Evolutionary conservation across 1,140 invertebrate genomes (phyloP), one percentile per base, ranked within the genome.

Genomic region (Drosophila baimaii): DNA sequence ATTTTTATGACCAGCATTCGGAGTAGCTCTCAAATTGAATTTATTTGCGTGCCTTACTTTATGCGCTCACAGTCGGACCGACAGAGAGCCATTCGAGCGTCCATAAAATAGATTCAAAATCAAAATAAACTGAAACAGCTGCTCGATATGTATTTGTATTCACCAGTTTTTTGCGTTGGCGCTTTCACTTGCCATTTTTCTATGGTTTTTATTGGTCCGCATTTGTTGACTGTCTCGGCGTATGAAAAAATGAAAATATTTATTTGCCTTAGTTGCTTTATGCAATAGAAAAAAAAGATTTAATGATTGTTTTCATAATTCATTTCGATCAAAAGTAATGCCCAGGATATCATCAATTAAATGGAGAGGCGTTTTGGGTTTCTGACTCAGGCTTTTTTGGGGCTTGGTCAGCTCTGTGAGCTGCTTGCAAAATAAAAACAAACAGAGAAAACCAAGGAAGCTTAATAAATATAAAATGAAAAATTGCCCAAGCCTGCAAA

Each of bases 101-200:
- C 54, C 62, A 68, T 68, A 77, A 82, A 82, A 82, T 49, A 66
- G 59, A 74, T 61, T 74, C 56, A 58, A 74, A 78, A 81, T 63
- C 71, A 35, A 77, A 77, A 79, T 64, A 72, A 80, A 49, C 10
- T 43, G 21, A 46, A 77, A 68, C 68, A 73, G 79, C 62, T 83
- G 59, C 59, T 31, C 39, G 35, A 49, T 69, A 51, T 79, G 58
- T 80, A 35, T 61, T 49, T 74, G 66, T 35, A 12, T 23, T 63
- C 29, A 19, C 17, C 46, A 29, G 35, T 68, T 73, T 83, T 29
- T 81, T 68, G 44, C 51, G 13, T 9, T 54, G 54, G 12, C 82
- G 79, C 82, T 85, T 85, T 85, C 82, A 86, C 82, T 86, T 86
- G 80, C 47, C 63, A 62, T 49, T 65, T 75, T 69, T 49, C 35